Base-by-base conservation (phyloP, 2,888 invertebrate species). In the Acutogordius australiensis region DNA sequence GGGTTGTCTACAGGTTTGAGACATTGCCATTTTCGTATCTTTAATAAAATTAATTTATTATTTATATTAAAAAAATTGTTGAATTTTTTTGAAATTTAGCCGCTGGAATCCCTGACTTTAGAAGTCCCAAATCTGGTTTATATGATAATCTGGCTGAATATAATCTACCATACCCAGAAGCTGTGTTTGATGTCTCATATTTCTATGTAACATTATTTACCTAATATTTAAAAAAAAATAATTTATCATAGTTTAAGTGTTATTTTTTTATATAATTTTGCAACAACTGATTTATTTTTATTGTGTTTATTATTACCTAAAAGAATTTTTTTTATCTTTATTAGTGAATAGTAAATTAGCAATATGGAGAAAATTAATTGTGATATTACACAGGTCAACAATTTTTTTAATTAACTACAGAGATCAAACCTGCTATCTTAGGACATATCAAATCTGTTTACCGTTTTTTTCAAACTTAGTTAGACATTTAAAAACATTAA, bases 91-190 rank as follows among this genome's bases (percentile, higher is more conserved):
- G 60, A 62, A 62, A 69, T 76, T 62, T 69, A 84, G 84, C 85
- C 67, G 86, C 86, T 61, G 91, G 91, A 37, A 90, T 91, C 65
- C 91, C 91, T 26, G 91, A 91, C 70, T 91, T 91, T 70, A 79
- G 91, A 27, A 84, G 86, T 26, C 87, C 88, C 0, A 83, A 81
- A 29, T 82, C 82, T 61, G 91, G 91, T 0, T 74, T 94, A 1
- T 94, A 91, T 69, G 78, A 82, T 69, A 88, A 90, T 70, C 74
- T 94, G 57, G 78, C 81, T 65, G 84, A 88, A 69, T 91, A 87
- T 70, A 79, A 88, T 64, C 74, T 94, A 51, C 85, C 87, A 0
- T 78, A 84, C 72, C 88, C 90, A 0, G 81, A 84, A 68, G 83
- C 85, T 1, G 83, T 94, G 65, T 94, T 94, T 70, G 84, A 86